Conservation (phyloP, 2,888 invertebrate species). For the Matsumyia berberina region DNA sequence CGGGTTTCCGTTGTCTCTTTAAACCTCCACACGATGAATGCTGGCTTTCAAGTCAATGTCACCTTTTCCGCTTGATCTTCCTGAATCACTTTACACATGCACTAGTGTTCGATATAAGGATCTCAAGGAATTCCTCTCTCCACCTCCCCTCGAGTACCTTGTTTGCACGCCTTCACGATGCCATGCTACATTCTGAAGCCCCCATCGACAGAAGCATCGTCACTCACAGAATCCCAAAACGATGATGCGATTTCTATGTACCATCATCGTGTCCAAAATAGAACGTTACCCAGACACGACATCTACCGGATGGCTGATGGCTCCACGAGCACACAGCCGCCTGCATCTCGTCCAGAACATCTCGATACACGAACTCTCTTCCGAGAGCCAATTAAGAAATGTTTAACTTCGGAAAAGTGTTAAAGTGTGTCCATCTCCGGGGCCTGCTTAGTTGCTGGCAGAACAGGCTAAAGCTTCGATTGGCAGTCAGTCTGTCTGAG, state of each 20-base stretch:
- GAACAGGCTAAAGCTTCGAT: constrained; percentile 55
- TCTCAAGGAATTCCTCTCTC: constrained; percentile 21
- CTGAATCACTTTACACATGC: constrained; percentile 47
- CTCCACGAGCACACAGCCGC: constrained; percentile 11
- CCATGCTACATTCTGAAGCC: constrained; percentile 40
- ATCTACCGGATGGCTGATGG: constrained; percentile 64
- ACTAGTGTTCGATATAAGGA: constrained; percentile 49
- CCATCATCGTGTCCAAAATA: constrained; percentile 69
- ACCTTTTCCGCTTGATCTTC: no score
- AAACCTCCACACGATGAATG: no score
- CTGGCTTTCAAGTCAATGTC: no score
- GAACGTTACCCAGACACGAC: constrained; percentile 73
- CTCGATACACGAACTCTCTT: constrained; percentile 67
- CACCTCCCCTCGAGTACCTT: constrained; percentile 57
- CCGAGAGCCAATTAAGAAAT: constrained; percentile 75
- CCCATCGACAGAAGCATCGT: constrained; percentile 58
- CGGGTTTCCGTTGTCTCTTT: no score
- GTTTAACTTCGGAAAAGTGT: constrained; percentile 71
- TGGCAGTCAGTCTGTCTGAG: constrained; percentile 36
- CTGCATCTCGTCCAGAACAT: constrained; percentile 56
- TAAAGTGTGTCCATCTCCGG: constrained; percentile 65
- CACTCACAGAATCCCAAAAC: constrained; percentile 50
- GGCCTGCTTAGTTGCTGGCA: constrained; percentile 36
- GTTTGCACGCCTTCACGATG: constrained; percentile 42
- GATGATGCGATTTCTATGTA: constrained; percentile 76